Evolutionary conservation across 1,140 invertebrate species (phyloP).

Genomic region (Meloidogyne exigua): DNA sequence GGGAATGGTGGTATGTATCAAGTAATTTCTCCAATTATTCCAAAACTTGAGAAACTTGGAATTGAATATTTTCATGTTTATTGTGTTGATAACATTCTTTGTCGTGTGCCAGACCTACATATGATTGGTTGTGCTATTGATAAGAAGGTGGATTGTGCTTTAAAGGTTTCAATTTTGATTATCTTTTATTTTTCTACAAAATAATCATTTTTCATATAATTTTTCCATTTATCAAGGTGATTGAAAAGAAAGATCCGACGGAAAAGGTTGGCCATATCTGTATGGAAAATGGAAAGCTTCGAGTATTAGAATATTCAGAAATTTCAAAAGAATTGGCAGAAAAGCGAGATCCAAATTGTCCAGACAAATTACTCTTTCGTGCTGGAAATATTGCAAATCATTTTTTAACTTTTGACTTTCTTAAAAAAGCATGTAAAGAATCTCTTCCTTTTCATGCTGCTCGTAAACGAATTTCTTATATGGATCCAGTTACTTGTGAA

Average conservation of each 20-base stretch:
- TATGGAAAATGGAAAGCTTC: conserved; percentile 14
- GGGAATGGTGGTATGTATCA: conserved; percentile 94
- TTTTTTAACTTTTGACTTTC: conserved; percentile 85
- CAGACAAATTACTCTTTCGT: conserved; percentile 79
- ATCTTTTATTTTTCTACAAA: too few species aligned
- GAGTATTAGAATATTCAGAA: conserved; percentile 94
- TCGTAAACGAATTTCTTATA: conserved; percentile 91
- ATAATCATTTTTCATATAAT: too few species aligned
- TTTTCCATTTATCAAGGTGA: conserved; percentile 70
- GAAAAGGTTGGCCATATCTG: conserved; percentile 89
- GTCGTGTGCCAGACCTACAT: conserved; percentile 93
- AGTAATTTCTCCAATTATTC: conserved; percentile 67
- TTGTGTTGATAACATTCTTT: conserved; percentile 97
- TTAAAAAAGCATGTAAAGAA: conserved; percentile 69
- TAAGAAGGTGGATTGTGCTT: conserved; percentile 87
- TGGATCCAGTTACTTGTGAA: conserved; percentile 73
- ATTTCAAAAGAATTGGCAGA: conserved; percentile 83
- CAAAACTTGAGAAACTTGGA: conserved; percentile 77
- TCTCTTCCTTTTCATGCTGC: conserved; percentile 84
- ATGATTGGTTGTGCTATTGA: conserved; percentile 91
- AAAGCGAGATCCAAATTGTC: conserved; percentile 71
- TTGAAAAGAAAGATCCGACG: conserved; percentile 82
- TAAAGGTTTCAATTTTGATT: conserved; percentile 70
- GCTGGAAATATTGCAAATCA: conserved; percentile 98
- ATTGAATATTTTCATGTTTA: conserved; percentile 90